Evolutionary conservation across 2,797 vertebrate species (phyloP).

Genomic region (Harpagifer antarcticus): DNA sequence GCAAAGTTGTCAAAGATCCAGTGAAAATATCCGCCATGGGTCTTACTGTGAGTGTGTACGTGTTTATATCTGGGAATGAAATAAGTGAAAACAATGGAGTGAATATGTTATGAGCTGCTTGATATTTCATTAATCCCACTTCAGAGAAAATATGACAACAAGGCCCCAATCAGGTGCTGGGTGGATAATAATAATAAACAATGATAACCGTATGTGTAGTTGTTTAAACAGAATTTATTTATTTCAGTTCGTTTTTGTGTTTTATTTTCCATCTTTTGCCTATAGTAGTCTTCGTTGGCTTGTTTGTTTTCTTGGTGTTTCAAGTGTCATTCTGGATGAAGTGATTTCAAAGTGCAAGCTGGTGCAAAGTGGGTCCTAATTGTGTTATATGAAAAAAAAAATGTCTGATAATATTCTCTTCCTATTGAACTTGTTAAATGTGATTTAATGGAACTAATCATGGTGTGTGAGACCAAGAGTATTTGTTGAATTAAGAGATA

Average conservation of each 20-base stretch:
- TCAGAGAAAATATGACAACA: conserved; percentile 58
- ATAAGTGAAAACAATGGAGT: conserved; percentile 68
- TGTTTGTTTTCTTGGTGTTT: conserved; percentile 76
- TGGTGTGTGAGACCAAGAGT: conserved; percentile 79
- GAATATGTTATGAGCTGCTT: conserved; percentile 73
- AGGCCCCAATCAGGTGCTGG: conserved; percentile 42
- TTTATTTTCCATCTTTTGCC: conserved; percentile 56
- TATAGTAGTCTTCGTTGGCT: conserved; percentile 60
- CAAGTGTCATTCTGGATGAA: conserved; percentile 79
- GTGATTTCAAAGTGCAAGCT: conserved; percentile 78
- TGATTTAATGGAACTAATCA: conserved; percentile 80
- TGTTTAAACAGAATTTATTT: conserved; percentile 47
- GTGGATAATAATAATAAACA: conserved; percentile 32
- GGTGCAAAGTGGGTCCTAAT: conserved; percentile 70
- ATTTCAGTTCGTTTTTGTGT: conserved; percentile 43
- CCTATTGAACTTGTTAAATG: conserved; percentile 78
- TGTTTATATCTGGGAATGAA: conserved; percentile 71
- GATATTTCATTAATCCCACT: conserved; percentile 56
- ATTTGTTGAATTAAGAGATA: conserved; percentile 79
- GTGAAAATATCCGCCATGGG: conserved; percentile 46
- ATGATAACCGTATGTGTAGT: conserved; percentile 69
- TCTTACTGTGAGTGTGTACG: conserved; percentile 69
- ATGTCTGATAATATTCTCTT: conserved; percentile 72
- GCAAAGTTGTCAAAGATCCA: conserved; percentile 56
- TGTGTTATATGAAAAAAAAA: conserved; percentile 73